These are phyloP conservation scores for Paralvinella palmiformis DNA, from an alignment of 1,140 invertebrate species.

Conservation along the genomic window DNA sequence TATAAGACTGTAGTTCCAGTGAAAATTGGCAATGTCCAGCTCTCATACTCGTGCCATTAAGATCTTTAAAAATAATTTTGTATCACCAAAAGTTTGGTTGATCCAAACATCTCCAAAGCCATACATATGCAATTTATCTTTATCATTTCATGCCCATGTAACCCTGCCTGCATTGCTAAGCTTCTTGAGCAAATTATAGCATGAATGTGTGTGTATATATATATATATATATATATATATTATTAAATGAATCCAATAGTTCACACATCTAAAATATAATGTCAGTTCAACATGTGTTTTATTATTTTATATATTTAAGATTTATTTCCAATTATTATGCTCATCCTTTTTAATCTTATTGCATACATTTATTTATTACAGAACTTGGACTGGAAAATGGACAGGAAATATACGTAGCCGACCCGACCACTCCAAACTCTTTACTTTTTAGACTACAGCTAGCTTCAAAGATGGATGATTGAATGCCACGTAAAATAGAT, in stretches of 20 bases:
- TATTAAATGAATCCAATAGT: not conserved
- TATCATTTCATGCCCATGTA: too few species aligned
- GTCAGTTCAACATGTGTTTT: not conserved
- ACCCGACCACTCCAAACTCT: slow-evolving; percentile 79
- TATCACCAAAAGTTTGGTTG: too few species aligned
- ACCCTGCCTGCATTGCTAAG: too few species aligned
- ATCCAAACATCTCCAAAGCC: too few species aligned
- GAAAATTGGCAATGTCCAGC: too few species aligned
- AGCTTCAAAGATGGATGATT: slow-evolving; percentile 22
- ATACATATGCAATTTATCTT: too few species aligned
- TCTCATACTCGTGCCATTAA: too few species aligned
- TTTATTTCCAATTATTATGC: not conserved
- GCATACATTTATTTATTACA: slow-evolving; percentile 30
- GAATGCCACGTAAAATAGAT: too few species aligned
- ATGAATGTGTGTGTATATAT: not conserved
- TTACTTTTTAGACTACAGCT: slow-evolving; percentile 56
- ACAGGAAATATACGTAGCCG: slow-evolving; percentile 79
- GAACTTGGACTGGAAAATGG: slow-evolving; percentile 79
- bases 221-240: not conserved
- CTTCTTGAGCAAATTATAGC: not conserved
- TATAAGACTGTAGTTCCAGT: too few species aligned
- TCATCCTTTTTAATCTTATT: not conserved
- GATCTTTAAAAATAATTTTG: too few species aligned
- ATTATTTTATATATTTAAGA: not conserved
- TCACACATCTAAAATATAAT: not conserved